Base-by-base conservation (phyloP, 2,113 vertebrate genomes). In the Poeciliopsis retropinna region DNA sequence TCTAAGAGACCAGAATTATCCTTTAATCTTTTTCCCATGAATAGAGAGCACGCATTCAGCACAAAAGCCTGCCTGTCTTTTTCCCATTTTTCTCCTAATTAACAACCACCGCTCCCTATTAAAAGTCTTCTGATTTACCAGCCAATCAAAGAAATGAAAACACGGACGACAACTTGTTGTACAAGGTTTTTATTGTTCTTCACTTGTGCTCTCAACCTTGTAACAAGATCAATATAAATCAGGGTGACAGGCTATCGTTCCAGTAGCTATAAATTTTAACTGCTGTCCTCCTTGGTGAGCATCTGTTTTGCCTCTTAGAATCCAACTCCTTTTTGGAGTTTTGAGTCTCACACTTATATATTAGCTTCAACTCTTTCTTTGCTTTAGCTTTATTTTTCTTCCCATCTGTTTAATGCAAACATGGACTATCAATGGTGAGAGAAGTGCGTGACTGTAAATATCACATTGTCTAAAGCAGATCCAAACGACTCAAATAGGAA, bases 381-480 rank as follows among this genome's bases (percentile, higher is more conserved):
- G 6, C 51, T 11, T 25, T 57, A 9, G 47, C 22, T 57, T 54
- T 57, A 57, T 57, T 57, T 9, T 57, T 63, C 22, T n/a, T 7
- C 14, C 28, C 5, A 27, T 27, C 32, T 41, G 31, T 51, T 19
- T 22, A 27, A 65, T 57, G 14, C 34, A 67, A 54, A 54, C 34
- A 19, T 32, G 0, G 29, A 29, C n/a, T 30, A 39, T 27, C 22
- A 19, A 28, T 7, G n/a, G 29, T 22, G n/a, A 62, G n/a, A 13
- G 3, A 41, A 29, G 1, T 60, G 13, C 31, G 30, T 11, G 25
- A 6, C 69, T 61, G 3, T 7, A 60, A 61, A n/a, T 19, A 54
- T 51, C 9, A 67, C 15, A 47, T 60, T 54, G 65, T 79, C 67
- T 67, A 68, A 84, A 71, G 85, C 64, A 73, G 81, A 75, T 79